These are phyloP conservation scores for Latrodectus elegans DNA, from an alignment of 2,888 invertebrate genomes.

Conservation along the genomic window DNA sequence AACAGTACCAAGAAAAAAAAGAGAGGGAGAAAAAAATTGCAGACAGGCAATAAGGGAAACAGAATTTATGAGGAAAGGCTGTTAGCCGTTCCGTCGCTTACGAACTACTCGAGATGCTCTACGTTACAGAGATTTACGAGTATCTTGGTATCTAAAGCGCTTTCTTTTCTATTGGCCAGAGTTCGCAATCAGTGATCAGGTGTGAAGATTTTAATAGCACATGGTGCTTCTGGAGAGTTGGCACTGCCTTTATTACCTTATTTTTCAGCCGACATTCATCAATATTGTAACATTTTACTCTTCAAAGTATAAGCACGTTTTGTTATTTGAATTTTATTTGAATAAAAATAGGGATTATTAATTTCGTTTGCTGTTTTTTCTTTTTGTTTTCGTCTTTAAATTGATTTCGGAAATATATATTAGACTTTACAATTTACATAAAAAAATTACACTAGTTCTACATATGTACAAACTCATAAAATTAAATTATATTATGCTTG, in stretches of 20 bases:
- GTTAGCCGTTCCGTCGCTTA: conserved; percentile 64
- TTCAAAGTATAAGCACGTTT: too few relatives aligned
- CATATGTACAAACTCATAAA: too few relatives aligned
- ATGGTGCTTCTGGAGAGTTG: conserved; percentile 32
- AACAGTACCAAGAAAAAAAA: conserved; percentile 13
- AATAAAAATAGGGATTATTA: too few relatives aligned
- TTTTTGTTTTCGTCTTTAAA: too few relatives aligned
- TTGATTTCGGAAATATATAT: too few relatives aligned
- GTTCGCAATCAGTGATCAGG: conserved; percentile 66
- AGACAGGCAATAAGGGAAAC: conserved; percentile 66
- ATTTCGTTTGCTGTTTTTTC: too few relatives aligned
- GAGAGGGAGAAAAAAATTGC: conserved; percentile 1
- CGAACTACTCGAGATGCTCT: conserved; percentile 48
- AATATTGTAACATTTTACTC: too few relatives aligned
- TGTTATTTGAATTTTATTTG: too few relatives aligned
- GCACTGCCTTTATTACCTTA: conserved; percentile 47
- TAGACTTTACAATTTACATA: too few relatives aligned
- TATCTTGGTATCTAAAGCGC: conserved; percentile 58
- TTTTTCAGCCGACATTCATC: conserved; percentile 25
- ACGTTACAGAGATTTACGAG: conserved; percentile 66
- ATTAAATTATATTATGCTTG: too few relatives aligned
- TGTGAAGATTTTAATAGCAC: conserved; percentile 63
- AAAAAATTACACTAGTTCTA: too few relatives aligned
- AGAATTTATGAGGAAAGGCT: conserved; percentile 63
- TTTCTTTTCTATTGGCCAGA: conserved; percentile 58